A percentile compares a stretch with the other conserved stretches of the same genome.
Evolutionary conservation across 2,113 vertebrate genomes (phyloP).

Genomic region (Colius striatus): DNA sequence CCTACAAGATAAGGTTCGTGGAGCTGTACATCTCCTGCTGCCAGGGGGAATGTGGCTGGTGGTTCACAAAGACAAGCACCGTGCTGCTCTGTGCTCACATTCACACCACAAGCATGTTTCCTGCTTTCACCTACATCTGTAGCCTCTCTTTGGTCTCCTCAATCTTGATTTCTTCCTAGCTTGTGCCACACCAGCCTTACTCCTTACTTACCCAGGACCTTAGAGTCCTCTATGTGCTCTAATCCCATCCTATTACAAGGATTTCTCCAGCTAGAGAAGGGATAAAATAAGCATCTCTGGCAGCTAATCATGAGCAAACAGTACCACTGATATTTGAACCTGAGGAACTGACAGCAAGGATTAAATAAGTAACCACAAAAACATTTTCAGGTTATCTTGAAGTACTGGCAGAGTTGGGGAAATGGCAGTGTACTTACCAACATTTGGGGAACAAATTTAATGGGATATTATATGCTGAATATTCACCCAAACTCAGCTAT

Average conservation of each 20-base stretch:
- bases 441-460: neutral
- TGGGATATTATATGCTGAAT: neutral
- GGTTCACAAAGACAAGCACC: fast-evolving
- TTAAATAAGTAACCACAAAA: neutral
- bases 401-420: neutral
- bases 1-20: neutral
- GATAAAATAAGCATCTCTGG: neutral
- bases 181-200: neutral
- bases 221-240: neutral
- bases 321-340: neutral
- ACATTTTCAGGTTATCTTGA: neutral
- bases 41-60: neutral
- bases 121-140: neutral
- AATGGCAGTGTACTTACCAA: neutral
- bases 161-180: neutral
- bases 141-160: neutral
- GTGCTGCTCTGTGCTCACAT: neutral
- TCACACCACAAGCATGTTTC: neutral
- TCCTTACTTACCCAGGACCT: neutral
- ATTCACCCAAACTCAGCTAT: neutral
- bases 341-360: neutral
- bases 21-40: neutral
- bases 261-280: neutral
- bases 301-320: neutral
- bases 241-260: neutral